Conservation (phyloP, 2,888 invertebrate species). For the Panopea generosa region DNA sequence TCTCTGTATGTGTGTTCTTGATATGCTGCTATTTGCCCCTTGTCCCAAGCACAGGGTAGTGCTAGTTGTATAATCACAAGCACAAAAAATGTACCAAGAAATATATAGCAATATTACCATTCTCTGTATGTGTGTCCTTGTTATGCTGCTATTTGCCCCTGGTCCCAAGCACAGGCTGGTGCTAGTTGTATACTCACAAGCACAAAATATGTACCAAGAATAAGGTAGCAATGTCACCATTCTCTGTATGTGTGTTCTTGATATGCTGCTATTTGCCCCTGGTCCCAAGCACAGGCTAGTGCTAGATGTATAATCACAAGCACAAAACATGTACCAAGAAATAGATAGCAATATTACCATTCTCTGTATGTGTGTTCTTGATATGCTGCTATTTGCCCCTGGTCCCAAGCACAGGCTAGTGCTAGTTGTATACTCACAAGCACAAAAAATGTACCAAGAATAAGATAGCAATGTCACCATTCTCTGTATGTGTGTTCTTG, state of each 20-base stretch:
- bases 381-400: neutral
- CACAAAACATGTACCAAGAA: no score
- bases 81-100: conserved; percentile 1
- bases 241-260: no score
- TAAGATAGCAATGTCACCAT: neutral
- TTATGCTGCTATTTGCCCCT: no score
- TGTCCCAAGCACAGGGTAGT: conserved; percentile 7
- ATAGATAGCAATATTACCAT: neutral
- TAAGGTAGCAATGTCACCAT: neutral
- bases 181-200: conserved; percentile 13
- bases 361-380: neutral
- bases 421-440: conserved; percentile 15
- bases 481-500: no score
- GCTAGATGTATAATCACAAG: conserved; percentile 6
- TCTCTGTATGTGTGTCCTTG: no score
- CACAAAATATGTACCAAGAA: conserved; percentile 1
- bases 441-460: conserved; percentile 26
- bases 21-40: neutral
- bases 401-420: conserved; percentile 28
- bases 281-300: conserved; percentile 24
- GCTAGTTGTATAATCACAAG: conserved; percentile 12
- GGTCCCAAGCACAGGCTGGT: conserved; percentile 27
- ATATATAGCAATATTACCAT: no score
- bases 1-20: neutral
- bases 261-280: neutral